Base-by-base conservation (phyloP, 2,797 vertebrate species). In the Gymnocypris eckloni region DNA sequence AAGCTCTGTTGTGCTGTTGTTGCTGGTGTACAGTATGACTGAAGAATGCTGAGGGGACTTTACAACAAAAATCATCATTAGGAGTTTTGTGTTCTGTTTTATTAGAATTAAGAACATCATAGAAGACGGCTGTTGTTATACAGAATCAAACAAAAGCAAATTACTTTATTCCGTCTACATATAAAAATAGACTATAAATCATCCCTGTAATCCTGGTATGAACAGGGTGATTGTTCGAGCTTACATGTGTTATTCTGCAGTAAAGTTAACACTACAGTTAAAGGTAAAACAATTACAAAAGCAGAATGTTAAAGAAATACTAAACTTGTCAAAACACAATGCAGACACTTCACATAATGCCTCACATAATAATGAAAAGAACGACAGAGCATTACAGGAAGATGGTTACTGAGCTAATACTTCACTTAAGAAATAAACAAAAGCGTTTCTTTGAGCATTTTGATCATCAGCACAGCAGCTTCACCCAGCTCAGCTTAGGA, bases 41-140 rank as follows among this genome's bases (percentile, higher is more conserved):
- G 25, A 18, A 2, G 8, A 11, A 28, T 33, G 12, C 61, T 22
- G 54, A n/a, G 3, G 20, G 3, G 20, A 61, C 0, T 10, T 50
- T 16, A 28, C 41, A 18, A 28, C 8, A 48, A 48, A 45, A 73
- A 15, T 45, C 12, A 16, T 16, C 12, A 50, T 52, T 9, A 43
- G 41, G 8, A 0, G 12, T 45, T 71, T 52, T 25, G n/a, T 18
- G 9, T 20, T n/a, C 15, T 48, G 11, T 73, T 75, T 48, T 75
- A 83, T 64, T 83, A 37, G 2, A 75, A 64, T 73, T 48, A 22
- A 83, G 11, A 22, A 28, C 25, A 73, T 61, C 22, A 18, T 18
- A 43, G 1, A n/a, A 70, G 0, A 70, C 10, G 41, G 16, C 2
- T 43, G 7, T 7, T 41, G n/a, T 37, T 56, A 82, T 8, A 37